Conservation (phyloP, 2,113 vertebrate genomes). For the Microcebus jonahi region DNA sequence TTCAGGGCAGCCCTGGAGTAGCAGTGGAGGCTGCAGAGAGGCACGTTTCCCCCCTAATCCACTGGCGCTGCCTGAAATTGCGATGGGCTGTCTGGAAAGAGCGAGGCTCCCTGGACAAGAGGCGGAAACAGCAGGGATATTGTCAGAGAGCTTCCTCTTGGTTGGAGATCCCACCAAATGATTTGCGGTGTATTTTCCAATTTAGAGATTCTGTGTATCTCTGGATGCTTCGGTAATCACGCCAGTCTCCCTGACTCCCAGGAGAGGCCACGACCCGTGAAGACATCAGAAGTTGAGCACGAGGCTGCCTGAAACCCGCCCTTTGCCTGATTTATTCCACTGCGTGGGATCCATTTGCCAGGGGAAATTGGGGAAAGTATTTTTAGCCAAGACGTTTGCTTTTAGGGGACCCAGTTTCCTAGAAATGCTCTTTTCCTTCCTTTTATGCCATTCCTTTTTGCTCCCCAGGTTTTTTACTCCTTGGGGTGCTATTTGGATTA, state of each 20-base stretch:
- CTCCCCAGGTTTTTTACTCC: background rate
- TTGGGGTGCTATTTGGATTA: background rate
- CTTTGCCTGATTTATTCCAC: background rate
- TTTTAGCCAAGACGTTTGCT: constrained; percentile 43
- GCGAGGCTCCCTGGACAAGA: background rate
- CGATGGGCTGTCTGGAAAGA: background rate
- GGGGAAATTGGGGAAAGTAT: background rate
- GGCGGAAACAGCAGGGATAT: background rate
- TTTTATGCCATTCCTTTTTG: background rate
- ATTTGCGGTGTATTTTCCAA: background rate
- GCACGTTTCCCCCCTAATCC: no score
- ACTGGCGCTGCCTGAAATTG: background rate
- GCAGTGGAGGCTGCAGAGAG: background rate
- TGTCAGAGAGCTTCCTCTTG: background rate
- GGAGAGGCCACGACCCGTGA: background rate
- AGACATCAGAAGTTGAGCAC: background rate
- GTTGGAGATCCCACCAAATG: background rate
- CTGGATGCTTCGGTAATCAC: background rate
- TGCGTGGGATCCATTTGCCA: constrained; percentile 1
- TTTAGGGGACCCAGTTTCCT: constrained; percentile 20
- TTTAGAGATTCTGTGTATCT: background rate
- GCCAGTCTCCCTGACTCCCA: no score
- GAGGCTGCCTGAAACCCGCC: background rate
- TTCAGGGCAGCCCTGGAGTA: background rate
- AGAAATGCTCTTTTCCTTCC: background rate